Percentiles rank a stretch among this genome's conserved stretches.
These are phyloP conservation scores for Aphyosemion australe DNA, from an alignment of 2,113 vertebrate genomes.

Conservation along the genomic window DNA sequence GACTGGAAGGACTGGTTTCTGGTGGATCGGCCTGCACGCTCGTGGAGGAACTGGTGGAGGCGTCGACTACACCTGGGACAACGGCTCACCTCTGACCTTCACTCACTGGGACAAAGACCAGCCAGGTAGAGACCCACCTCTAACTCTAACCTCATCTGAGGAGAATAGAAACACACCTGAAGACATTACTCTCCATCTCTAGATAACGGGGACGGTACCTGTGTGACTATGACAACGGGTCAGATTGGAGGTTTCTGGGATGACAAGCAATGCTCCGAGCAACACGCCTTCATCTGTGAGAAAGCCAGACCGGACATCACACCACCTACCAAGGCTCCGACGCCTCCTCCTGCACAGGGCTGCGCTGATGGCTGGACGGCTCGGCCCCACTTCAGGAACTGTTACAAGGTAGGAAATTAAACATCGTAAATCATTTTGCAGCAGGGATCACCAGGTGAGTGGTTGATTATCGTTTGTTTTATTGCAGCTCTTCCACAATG, in stretches of 20 bases:
- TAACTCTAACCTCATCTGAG: background rate
- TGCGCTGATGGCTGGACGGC: constrained; percentile 65
- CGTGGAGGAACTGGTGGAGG: constrained; percentile 58
- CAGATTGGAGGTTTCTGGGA: constrained; percentile 78
- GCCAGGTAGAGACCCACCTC: constrained; percentile 65
- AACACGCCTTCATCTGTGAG: constrained; percentile 75
- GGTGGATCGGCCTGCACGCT: constrained; percentile 80
- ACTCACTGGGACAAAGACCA: constrained; percentile 80
- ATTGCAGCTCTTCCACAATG: constrained; percentile 75
- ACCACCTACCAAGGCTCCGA: constrained; percentile 74
- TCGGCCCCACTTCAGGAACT: constrained; percentile 68
- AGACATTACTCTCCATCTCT: background rate
- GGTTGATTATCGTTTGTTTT: background rate
- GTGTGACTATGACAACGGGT: constrained; percentile 78
- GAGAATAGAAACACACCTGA: background rate
- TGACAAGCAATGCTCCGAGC: constrained; percentile 68
- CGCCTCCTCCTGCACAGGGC: constrained; percentile 58
- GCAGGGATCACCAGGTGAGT: background rate
- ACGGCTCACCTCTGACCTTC: constrained; percentile 66
- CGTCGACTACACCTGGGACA: constrained; percentile 81
- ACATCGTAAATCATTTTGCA: background rate
- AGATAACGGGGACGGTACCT: constrained; percentile 75
- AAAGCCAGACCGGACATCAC: constrained; percentile 71
- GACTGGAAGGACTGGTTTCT: constrained; percentile 64
- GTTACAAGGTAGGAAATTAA: constrained; percentile 67